A percentile compares a stretch with the other conserved stretches of the same genome.
Conservation (phyloP, 2,797 vertebrate genomes). For the Gymnoscopelus braueri region DNA sequence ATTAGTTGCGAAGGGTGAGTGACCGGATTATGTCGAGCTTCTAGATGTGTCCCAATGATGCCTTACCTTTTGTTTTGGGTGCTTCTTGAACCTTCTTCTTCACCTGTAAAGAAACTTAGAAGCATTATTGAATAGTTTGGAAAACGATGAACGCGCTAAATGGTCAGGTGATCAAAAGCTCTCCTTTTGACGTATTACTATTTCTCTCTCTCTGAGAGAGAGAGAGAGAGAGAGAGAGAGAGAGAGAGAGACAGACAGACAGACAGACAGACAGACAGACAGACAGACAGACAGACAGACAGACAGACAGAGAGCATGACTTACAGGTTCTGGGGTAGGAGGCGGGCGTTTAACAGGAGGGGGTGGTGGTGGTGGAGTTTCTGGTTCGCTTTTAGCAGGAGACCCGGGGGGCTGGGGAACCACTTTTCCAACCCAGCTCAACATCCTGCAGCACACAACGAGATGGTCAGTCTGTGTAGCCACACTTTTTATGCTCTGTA, state of each 20-base stretch:
- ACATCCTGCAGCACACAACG: conserved; percentile 55
- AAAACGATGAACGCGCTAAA: background rate
- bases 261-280: conserved; percentile 16
- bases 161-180: background rate
- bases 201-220: too few relatives aligned
- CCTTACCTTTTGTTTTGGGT: conserved; percentile 43
- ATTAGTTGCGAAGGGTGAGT: background rate
- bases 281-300: conserved; percentile 21
- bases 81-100: conserved; percentile 49
- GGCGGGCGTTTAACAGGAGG: background rate
- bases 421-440: conserved; percentile 70
- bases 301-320: background rate
- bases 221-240: conserved; percentile 19
- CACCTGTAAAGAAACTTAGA: conserved; percentile 35
- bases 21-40: too few relatives aligned
- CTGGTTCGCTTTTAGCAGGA: conserved; percentile 44
- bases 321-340: background rate
- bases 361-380: conserved; percentile 15
- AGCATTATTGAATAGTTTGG: background rate
- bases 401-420: conserved; percentile 64
- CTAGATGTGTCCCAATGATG: background rate
- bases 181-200: background rate
- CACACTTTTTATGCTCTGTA: too few relatives aligned
- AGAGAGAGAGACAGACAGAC: conserved; percentile 11
- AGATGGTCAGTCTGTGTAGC: background rate